These are phyloP conservation scores for Griposia aprilina DNA, from an alignment of 2,888 invertebrate genomes.

Conservation along the genomic window DNA sequence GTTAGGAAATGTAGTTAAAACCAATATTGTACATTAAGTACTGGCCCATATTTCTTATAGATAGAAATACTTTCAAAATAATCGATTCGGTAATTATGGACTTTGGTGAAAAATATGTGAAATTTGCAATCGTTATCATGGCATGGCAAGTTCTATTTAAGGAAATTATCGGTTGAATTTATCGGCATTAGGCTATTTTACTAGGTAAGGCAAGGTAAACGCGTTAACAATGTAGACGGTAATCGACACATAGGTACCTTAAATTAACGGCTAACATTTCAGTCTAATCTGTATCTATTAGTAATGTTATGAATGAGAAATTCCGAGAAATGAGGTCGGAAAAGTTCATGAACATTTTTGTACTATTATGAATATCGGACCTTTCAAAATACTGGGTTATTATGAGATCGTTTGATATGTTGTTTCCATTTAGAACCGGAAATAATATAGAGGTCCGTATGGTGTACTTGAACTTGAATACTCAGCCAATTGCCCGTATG, in stretches of 20 bases:
- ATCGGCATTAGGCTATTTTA: slow-evolving; percentile 59
- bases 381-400: neutral
- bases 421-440: slow-evolving; percentile 14
- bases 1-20: slow-evolving; percentile 68
- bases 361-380: neutral
- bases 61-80: slow-evolving; percentile 41
- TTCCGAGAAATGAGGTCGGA: slow-evolving; percentile 29
- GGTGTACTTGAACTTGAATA: slow-evolving; percentile 38
- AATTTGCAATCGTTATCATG: slow-evolving; percentile 27
- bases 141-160: slow-evolving; percentile 50
- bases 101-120: slow-evolving; percentile 21
- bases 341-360: slow-evolving; percentile 28
- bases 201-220: slow-evolving; percentile 59
- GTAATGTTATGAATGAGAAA: slow-evolving; percentile 21
- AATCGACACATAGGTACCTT: slow-evolving; percentile 59
- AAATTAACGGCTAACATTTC: slow-evolving; percentile 58
- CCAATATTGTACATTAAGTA: slow-evolving; percentile 56
- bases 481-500: slow-evolving; percentile 13
- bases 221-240: slow-evolving; percentile 62
- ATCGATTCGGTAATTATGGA: slow-evolving; percentile 3
- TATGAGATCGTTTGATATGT: neutral
- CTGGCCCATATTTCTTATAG: slow-evolving; percentile 39
- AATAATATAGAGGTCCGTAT: slow-evolving; percentile 28
- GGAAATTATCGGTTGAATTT: slow-evolving; percentile 60
- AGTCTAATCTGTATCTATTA: slow-evolving; percentile 28